Conservation (phyloP, 1,140 invertebrate species). For the Oedothorax gibbosus region DNA sequence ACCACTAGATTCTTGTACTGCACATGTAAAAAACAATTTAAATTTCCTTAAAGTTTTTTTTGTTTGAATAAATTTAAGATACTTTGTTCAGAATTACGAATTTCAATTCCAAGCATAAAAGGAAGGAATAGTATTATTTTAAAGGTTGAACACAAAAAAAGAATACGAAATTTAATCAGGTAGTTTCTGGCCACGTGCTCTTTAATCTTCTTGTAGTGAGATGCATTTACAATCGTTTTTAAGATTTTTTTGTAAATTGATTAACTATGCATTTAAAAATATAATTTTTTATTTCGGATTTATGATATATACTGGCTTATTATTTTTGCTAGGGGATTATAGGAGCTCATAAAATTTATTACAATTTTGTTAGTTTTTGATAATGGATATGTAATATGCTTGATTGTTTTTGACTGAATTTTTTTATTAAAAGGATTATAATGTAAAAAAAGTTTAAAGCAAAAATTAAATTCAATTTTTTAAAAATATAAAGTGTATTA, state of each 20-base stretch:
- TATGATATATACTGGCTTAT: too few relatives aligned
- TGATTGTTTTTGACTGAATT: too few relatives aligned
- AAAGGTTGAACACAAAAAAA: constrained; percentile 16
- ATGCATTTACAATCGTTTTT: not conserved
- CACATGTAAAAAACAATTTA: constrained; percentile 31
- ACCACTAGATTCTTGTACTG: not conserved
- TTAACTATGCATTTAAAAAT: not conserved
- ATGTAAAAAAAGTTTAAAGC: too few relatives aligned
- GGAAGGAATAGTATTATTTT: constrained; percentile 14
- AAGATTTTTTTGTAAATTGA: not conserved
- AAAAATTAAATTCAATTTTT: too few relatives aligned
- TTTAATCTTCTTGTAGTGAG: constrained; percentile 18
- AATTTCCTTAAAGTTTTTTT: constrained; percentile 33
- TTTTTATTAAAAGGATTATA: too few relatives aligned
- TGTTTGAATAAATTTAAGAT: constrained; percentile 8
- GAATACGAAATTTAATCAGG: constrained; percentile 35
- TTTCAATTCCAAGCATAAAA: not conserved
- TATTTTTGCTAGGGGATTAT: too few relatives aligned
- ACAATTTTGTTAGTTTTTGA: too few relatives aligned
- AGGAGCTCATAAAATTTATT: too few relatives aligned
- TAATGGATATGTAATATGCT: too few relatives aligned
- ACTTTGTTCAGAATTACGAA: not conserved
- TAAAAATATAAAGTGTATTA: too few relatives aligned
- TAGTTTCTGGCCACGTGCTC: constrained; percentile 1
- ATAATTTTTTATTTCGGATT: not conserved